These are phyloP conservation scores for Macrochelys suwanniensis DNA, from an alignment of 2,797 vertebrate species.

Conservation along the genomic window DNA sequence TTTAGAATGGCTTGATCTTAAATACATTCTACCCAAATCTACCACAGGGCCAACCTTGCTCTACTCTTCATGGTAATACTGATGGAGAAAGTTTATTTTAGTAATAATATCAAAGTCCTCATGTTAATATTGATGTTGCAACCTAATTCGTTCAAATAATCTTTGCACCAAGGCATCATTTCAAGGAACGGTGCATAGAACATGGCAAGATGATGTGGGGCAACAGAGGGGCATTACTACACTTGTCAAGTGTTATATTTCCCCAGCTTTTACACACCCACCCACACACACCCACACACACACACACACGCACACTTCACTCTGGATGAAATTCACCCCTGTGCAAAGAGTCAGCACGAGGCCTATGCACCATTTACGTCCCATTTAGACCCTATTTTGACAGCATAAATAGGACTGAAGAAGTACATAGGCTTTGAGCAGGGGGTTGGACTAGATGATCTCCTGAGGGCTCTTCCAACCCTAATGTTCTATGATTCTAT, in stretches of 20 bases:
- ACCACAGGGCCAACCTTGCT: neutral
- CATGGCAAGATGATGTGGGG: too few relatives aligned
- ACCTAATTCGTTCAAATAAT: neutral
- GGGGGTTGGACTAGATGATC: too few relatives aligned
- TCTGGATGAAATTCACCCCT: too few relatives aligned
- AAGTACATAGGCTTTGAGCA: neutral
- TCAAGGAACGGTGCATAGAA: too few relatives aligned
- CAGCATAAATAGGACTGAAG: neutral
- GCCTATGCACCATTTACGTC: neutral
- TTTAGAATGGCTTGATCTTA: neutral
- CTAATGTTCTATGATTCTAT: neutral
- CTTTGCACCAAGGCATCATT: too few relatives aligned
- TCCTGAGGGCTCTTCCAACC: too few relatives aligned
- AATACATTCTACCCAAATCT: neutral
- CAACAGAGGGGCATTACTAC: too few relatives aligned
- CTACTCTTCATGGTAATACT: neutral
- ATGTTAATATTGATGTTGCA: neutral
- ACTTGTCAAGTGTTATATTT: too few relatives aligned
- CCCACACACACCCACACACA: too few relatives aligned
- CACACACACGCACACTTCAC: neutral
- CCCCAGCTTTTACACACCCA: too few relatives aligned
- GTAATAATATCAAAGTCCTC: neutral
- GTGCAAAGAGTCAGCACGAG: too few relatives aligned
- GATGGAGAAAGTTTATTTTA: neutral
- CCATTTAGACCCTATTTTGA: neutral